A percentile compares a stretch with the other conserved stretches of the same genome.
These are phyloP conservation scores for Psittacula cyanocephala DNA, from an alignment of 2,113 vertebrate genomes.

Conservation along the genomic window DNA sequence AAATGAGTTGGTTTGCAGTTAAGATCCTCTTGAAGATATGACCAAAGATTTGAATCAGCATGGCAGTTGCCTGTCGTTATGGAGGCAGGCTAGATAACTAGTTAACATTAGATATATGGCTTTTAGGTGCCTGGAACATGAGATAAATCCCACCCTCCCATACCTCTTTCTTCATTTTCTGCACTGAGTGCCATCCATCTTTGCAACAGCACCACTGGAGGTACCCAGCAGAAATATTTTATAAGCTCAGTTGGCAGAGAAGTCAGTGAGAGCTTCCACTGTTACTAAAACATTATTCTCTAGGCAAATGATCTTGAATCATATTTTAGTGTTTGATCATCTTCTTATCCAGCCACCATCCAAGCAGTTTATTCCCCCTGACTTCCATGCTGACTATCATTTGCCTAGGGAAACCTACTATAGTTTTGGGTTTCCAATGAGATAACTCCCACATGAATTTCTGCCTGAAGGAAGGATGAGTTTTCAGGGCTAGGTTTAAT, in stretches of 20 bases:
- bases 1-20: slow-evolving; percentile 5
- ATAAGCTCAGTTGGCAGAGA: neutral
- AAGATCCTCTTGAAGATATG: neutral
- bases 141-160: slow-evolving; percentile 3
- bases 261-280: neutral
- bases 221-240: neutral
- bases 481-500: neutral
- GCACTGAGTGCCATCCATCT: neutral
- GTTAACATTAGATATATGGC: slow-evolving; percentile 36
- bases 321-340: neutral
- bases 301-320: neutral
- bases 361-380: neutral
- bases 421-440: neutral
- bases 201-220: neutral
- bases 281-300: neutral
- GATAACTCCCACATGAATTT: neutral
- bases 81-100: slow-evolving; percentile 6
- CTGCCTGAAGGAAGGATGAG: neutral
- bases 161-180: neutral
- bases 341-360: neutral
- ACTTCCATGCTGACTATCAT: neutral
- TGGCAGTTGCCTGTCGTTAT: slow-evolving; percentile 10
- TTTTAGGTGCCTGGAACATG: neutral
- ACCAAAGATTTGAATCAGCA: slow-evolving; percentile 33
- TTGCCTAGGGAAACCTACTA: neutral